A percentile compares a stretch with the other conserved stretches of the same genome.
These are phyloP conservation scores for Cephus cinctus DNA, from an alignment of 1,140 invertebrate species.

Conservation along the genomic window DNA sequence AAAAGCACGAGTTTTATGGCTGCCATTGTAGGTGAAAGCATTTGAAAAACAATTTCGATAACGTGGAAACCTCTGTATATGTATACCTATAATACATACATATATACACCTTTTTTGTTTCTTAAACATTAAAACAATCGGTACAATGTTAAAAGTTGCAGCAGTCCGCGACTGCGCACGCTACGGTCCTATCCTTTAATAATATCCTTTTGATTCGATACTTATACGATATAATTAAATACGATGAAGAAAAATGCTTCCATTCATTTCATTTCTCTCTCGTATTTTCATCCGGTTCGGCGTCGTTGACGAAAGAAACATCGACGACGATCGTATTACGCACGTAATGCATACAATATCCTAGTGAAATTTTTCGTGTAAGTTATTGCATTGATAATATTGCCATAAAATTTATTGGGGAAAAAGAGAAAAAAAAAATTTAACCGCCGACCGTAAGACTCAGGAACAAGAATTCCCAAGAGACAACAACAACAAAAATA, in stretches of 20 bases:
- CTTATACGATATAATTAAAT: not conserved
- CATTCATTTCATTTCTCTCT: not conserved
- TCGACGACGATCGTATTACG: not conserved
- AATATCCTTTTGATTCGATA: not conserved
- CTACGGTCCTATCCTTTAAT: no score
- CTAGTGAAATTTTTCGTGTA: no score
- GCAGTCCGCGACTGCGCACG: no score
- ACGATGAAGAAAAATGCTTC: not conserved
- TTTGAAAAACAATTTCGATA: not conserved
- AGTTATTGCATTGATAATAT: no score
- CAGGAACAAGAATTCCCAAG: no score
- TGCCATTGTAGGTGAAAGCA: not conserved
- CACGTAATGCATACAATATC: no score
- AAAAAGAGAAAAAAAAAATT: no score
- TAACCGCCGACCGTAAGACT: no score
- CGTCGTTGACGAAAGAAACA: not conserved
- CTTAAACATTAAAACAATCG: not conserved
- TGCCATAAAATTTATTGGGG: no score
- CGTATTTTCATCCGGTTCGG: not conserved
- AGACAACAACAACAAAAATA: no score
- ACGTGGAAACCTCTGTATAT: not conserved
- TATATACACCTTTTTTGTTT: not conserved
- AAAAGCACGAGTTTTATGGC: constrained; percentile 2
- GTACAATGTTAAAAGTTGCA: not conserved
- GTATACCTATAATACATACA: not conserved